These are phyloP conservation scores for Chionis minor DNA, from an alignment of 2,113 vertebrate genomes.

Conservation along the genomic window DNA sequence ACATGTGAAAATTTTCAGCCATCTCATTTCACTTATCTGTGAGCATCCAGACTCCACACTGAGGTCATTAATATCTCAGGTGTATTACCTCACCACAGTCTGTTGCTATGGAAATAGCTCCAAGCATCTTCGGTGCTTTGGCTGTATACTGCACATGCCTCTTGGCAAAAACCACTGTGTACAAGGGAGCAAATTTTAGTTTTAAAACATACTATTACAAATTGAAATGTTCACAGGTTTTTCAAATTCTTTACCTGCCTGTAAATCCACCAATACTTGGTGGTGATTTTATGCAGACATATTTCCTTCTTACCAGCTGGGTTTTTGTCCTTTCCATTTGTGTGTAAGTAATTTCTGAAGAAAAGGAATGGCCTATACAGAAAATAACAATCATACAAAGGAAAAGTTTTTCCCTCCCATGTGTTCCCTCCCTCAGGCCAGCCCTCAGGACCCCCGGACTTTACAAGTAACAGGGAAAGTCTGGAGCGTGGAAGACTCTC, in stretches of 20 bases:
- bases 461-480: no score
- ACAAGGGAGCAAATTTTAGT: neutral
- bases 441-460: no score
- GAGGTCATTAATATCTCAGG: slow-evolving; percentile 54
- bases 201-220: neutral
- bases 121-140: neutral
- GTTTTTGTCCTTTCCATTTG: neutral
- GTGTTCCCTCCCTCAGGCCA: neutral
- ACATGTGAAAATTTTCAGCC: neutral
- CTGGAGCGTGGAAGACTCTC: no score
- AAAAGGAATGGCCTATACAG: neutral
- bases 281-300: neutral
- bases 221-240: neutral
- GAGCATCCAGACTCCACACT: neutral
- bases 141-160: neutral
- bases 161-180: neutral
- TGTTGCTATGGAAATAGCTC: slow-evolving; percentile 60
- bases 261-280: neutral
- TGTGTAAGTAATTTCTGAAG: neutral
- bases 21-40: slow-evolving; percentile 3
- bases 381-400: neutral
- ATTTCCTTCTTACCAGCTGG: neutral
- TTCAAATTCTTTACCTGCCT: neutral
- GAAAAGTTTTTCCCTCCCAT: neutral
- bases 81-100: slow-evolving; percentile 42